Base-by-base conservation (phyloP, 2,888 invertebrate genomes). In the Empis stercorea region DNA sequence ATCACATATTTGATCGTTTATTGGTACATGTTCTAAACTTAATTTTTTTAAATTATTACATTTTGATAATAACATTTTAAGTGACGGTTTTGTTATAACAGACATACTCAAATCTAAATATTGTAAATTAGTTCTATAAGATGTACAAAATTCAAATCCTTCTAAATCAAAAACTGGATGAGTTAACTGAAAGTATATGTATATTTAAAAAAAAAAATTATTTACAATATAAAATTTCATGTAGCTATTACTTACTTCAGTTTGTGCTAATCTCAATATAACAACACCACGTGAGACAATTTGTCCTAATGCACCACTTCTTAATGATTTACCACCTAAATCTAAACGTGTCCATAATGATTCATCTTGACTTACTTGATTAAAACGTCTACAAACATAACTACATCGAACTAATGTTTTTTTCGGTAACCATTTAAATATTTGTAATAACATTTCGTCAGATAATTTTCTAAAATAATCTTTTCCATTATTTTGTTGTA, bases 71-170 rank as follows among this genome's bases (percentile, higher is more conserved):
- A 79, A 62, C 34, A 64, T 63, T 56, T 72, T 71, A n/a, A 87
- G 64, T 1, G 78, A 78, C 1, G 61, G 56, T 0, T 71, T 57
- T 14, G 80, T 75, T 30, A 87, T 74, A 1, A 78, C 72, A 0
- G 81, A 76, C 81, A 92, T 85, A 61, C 89, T 88, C 11, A 94
- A 72, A 67, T 94, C 94, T 51, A 94, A 69, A 66, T 82, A 91
- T 59, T 87, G 83, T n/a, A 94, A 66, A 47, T 84, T 76, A 48
- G 74, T 65, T 43, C 61, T 59, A 55, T 71, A 78, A 42, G 71
- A 71, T 7, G 71, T 54, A 34, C 55, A 58, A 44, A 42, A 48
- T 16, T 58, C 57, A 50, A 63, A 60, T 38, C 64, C 66, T 44
- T 62, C 64, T 32, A 68, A 62, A 44, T 68, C 59, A 55, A 79